Percentiles rank a stretch among this genome's conserved stretches.
Conservation (phyloP, 2,797 vertebrate species). For the Psittacula derbiana region DNA sequence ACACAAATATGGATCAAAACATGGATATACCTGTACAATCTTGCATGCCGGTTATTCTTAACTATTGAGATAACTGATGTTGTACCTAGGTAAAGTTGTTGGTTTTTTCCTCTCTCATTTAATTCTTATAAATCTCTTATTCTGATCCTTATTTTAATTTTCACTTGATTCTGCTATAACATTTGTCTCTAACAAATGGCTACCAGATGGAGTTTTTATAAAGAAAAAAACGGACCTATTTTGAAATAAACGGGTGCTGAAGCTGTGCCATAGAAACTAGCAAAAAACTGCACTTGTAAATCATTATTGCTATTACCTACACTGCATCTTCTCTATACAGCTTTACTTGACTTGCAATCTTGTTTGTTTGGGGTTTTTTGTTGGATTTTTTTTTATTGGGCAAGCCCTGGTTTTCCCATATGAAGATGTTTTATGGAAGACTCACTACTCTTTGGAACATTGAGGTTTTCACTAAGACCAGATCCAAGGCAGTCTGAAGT, state of each 20-base stretch:
- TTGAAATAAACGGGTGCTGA: neutral
- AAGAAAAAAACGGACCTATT: neutral
- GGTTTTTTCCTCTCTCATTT: neutral
- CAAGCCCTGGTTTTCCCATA: neutral
- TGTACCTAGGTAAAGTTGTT: neutral
- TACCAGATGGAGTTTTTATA: neutral
- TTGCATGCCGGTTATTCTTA: neutral
- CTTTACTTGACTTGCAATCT: neutral
- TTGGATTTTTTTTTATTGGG: neutral
- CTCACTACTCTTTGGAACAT: neutral
- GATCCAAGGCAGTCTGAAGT: neutral
- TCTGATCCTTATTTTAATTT: neutral
- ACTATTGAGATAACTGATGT: neutral
- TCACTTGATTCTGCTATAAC: neutral
- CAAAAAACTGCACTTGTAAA: neutral
- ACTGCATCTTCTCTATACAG: neutral
- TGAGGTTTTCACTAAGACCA: neutral
- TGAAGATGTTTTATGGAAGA: neutral
- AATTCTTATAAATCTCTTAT: neutral
- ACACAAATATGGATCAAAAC: neutral
- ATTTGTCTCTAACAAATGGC: neutral
- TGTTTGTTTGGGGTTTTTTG: too few relatives aligned
- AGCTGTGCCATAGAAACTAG: neutral
- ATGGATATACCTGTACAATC: rapidly evolving
- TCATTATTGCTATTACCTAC: neutral